Percentiles rank a stretch among this genome's conserved stretches.
Evolutionary conservation across 2,113 vertebrate genomes (phyloP).

Genomic region (Bungarus multicinctus): DNA sequence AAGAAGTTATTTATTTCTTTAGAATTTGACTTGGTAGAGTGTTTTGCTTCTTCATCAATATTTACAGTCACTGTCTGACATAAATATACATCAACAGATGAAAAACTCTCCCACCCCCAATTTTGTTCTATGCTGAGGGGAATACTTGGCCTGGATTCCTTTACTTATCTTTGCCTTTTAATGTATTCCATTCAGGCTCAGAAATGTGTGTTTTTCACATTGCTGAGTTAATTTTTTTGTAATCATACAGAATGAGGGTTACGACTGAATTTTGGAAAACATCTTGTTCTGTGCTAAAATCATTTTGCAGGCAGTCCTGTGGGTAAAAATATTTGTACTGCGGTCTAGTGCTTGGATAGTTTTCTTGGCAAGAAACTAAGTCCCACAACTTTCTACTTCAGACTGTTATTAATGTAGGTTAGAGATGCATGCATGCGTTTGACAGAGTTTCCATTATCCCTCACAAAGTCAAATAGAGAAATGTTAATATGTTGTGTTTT

Average conservation of each 20-base stretch:
- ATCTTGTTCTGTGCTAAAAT: conserved; percentile 61
- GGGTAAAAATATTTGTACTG: conserved; percentile 64
- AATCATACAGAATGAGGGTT: conserved; percentile 7
- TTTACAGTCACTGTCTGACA: neutral
- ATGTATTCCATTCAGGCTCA: neutral
- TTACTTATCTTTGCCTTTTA: conserved; percentile 8
- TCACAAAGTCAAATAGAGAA: conserved; percentile 5
- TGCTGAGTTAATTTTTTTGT: conserved; percentile 34
- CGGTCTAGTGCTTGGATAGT: conserved; percentile 56
- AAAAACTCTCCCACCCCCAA: neutral
- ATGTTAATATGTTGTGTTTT: conserved; percentile 48
- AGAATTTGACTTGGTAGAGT: neutral
- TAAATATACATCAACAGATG: neutral
- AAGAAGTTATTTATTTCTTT: neutral
- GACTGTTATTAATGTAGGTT: conserved; percentile 35
- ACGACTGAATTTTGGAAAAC: conserved; percentile 43
- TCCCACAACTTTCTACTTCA: conserved; percentile 9
- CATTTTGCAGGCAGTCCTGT: conserved; percentile 61
- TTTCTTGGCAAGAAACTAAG: conserved; percentile 49
- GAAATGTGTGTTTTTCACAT: neutral
- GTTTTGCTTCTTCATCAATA: neutral
- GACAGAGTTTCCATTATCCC: conserved; percentile 16
- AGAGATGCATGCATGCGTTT: conserved; percentile 4
- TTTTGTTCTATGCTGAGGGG: neutral
- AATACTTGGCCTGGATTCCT: neutral